Percentiles rank a stretch among this genome's conserved stretches.
Evolutionary conservation across 1,140 invertebrate genomes (phyloP).

Genomic region (Onthophagus taurus): DNA sequence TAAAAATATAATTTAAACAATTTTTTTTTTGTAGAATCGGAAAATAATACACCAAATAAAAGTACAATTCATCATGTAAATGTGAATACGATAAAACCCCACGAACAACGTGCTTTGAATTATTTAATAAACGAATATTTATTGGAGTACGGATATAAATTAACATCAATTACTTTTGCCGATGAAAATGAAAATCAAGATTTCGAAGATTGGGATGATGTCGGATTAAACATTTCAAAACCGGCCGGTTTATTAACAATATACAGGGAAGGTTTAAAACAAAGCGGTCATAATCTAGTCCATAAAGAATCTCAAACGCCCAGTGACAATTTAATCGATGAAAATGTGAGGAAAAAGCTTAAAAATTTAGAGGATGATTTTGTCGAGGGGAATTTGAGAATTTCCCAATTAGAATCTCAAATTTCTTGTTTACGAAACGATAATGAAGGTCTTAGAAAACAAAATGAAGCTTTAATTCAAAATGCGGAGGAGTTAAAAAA

Average conservation of each 20-base stretch:
- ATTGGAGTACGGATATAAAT: constrained; percentile 68
- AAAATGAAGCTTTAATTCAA: constrained; percentile 4
- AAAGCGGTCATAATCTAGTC: constrained; percentile 37
- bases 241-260: constrained; percentile 67
- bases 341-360: constrained; percentile 40
- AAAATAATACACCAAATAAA: constrained; percentile 45
- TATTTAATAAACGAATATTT: constrained; percentile 86
- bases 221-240: constrained; percentile 77
- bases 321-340: constrained; percentile 24
- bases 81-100: constrained; percentile 60
- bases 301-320: constrained; percentile 40
- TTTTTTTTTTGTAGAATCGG: constrained; percentile 46
- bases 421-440: constrained; percentile 8
- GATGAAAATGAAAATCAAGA: constrained; percentile 90
- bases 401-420: constrained; percentile 16
- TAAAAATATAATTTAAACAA: too few species aligned
- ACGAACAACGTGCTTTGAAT: constrained; percentile 77
- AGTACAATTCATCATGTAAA: constrained; percentile 24
- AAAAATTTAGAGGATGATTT: constrained; percentile 34
- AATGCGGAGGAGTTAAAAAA: constrained; percentile 7
- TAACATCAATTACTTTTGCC: constrained; percentile 84
- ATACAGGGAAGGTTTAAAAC: constrained; percentile 59
- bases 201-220: constrained; percentile 91
- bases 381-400: neutral
- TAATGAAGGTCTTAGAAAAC: constrained; percentile 1